phyloP scores from a whole-genome alignment of 2,113 vertebrate genomes.

The Proteles cristata region DNA sequence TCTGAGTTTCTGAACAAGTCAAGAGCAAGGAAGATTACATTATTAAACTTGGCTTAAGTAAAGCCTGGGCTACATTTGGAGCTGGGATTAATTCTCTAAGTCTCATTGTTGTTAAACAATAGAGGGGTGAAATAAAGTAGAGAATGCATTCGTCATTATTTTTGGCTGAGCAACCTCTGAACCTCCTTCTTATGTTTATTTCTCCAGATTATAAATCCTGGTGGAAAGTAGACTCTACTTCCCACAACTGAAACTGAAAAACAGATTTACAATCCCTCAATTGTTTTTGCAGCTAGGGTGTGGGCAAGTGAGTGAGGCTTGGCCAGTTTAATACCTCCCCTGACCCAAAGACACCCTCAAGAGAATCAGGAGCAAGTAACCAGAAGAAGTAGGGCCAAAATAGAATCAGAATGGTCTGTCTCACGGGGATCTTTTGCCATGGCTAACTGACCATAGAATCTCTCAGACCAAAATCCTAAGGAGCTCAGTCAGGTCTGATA shows the following conservation, averaged over 20 bases:
- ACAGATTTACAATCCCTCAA: neutral
- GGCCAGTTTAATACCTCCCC: neutral
- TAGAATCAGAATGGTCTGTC: neutral
- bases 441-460: neutral
- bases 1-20: neutral
- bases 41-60: neutral
- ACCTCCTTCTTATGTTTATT: neutral
- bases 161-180: neutral
- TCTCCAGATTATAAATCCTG: slow-evolving; percentile 17
- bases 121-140: neutral
- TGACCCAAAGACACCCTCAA: neutral
- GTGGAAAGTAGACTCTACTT: neutral
- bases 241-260: neutral
- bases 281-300: neutral
- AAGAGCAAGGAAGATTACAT: neutral
- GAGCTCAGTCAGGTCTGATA: neutral
- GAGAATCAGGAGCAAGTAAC: neutral
- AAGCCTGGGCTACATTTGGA: neutral
- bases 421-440: neutral
- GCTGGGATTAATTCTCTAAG: neutral
- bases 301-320: neutral
- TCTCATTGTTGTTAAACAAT: neutral
- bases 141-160: neutral
- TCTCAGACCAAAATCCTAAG: neutral
- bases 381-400: neutral